Conservation (phyloP, 2,888 invertebrate genomes). For the Dysmachus trigonus region DNA sequence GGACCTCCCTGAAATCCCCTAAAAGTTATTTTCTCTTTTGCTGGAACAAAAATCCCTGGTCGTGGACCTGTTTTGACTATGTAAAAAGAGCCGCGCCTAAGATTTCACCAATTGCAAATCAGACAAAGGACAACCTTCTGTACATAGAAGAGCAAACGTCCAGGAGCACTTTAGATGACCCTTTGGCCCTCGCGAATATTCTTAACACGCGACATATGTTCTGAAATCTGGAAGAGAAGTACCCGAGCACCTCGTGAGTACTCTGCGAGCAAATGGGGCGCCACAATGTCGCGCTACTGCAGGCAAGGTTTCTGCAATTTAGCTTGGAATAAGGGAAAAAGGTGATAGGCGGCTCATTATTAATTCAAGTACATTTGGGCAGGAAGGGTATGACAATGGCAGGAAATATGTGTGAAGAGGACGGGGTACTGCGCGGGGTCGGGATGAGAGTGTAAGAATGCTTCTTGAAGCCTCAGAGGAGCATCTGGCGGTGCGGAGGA, state of each 20-base stretch:
- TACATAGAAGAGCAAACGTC: not conserved
- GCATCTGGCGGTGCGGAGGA: not conserved
- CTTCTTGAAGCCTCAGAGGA: not conserved
- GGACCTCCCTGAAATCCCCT: not conserved
- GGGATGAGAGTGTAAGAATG: not conserved
- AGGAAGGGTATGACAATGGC: not conserved
- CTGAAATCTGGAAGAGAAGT: not conserved
- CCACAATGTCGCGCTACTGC: not conserved
- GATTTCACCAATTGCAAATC: not conserved
- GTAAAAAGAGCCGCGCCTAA: not conserved
- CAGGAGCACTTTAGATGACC: not conserved
- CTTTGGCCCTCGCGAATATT: not conserved
- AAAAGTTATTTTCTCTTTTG: not conserved
- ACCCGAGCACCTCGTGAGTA: not conserved
- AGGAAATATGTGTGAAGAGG: not conserved
- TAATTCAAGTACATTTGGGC: not conserved
- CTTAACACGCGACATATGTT: not conserved
- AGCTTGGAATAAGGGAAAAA: not conserved
- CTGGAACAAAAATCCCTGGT: not conserved
- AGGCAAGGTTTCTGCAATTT: not conserved
- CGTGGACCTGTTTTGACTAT: not conserved
- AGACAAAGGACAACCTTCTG: not conserved
- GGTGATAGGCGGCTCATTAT: not conserved
- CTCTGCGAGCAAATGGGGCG: not conserved
- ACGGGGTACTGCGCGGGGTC: not conserved